These are phyloP conservation scores for human DNA, from an alignment of 2,113 vertebrate genomes.

Conservation along the genomic window GRCh38 chr9:35930001-35930500, in stretches of 20 bases:
- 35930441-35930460: background rate
- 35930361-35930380: background rate
- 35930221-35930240: background rate
- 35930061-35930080: background rate
- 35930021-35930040: background rate
- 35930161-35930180: background rate
- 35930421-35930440: background rate
- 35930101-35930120: background rate
- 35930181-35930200: background rate
- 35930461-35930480: background rate
- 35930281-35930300: background rate
- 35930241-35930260: background rate
- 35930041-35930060: background rate
- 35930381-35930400: background rate
- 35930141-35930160: background rate
- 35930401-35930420: background rate
- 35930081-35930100: background rate
- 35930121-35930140: background rate
- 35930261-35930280: background rate
- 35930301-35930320: background rate
- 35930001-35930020: background rate
- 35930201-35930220: background rate
- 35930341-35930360: background rate
- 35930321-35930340: background rate
- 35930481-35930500: background rate